Evolutionary conservation across 2,888 invertebrate species (phyloP), one percentile per base, ranked within the genome.

Genomic region (Amphimallon solstitiale): DNA sequence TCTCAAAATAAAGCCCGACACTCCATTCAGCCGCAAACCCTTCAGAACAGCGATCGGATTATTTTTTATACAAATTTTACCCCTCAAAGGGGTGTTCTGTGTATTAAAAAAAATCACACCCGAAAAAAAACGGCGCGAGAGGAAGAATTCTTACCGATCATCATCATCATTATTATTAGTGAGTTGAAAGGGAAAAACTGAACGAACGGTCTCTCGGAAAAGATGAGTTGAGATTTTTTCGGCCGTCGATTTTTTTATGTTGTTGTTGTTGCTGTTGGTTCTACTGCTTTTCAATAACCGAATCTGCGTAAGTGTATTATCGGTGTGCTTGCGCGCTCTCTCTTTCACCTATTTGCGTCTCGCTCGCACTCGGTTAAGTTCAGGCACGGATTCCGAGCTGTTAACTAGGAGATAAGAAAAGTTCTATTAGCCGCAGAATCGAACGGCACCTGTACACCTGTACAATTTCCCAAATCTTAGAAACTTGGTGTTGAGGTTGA

Each of bases 21-120:
- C 81, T 81, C 80, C 76, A 80, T 80, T 78, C 77, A 76, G 79
- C 82, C 82, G 71, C 82, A 82, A 81, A 77, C 80, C 81, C 79
- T 79, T 79, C 76, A 75, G 70, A n/a, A n/a, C 73, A 43, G 43
- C 75, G 78, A 82, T 81, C 81, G 80, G 81, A 81, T 82, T 82
- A 82, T 80, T 80, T 81, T 80, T 80, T 80, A 77, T 78, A 74
- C 76, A 75, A 77, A 77, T 76, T 77, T 74, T 76, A 75, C 76
- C 77, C 78, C 76, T 74, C 71, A 73, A 78, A 77, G 75, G n/a
- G 81, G 81, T 79, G 81, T 79, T 79, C 77, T 78, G 79, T 80
- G 78, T 79, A 77, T 73, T 68, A 71, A 74, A 77, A 77, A 76
- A 79, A 79, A 78, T 77, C 75, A 74, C 78, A 75, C 75, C 68